Conservation (phyloP, 1,140 invertebrate genomes). For the Euschistus heros region DNA sequence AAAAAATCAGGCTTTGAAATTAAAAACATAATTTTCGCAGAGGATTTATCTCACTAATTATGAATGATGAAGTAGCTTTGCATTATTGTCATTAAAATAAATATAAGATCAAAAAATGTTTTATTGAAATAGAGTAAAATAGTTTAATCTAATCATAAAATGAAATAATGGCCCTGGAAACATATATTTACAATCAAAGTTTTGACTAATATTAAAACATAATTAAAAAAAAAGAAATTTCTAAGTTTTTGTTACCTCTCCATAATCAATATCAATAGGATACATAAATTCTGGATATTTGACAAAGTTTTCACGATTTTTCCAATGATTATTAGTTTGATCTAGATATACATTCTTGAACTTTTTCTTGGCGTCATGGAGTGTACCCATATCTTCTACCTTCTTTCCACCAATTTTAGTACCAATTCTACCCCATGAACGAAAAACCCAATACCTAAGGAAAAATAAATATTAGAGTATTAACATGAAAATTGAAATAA, state of each 20-base stretch:
- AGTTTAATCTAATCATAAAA: too few species aligned
- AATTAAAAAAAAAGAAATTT: neutral
- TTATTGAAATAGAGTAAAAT: too few species aligned
- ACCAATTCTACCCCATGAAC: conserved; percentile 91
- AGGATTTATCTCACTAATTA: too few species aligned
- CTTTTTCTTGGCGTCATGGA: conserved; percentile 47
- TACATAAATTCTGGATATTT: conserved; percentile 76
- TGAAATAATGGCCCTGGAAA: too few species aligned
- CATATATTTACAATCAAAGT: too few species aligned
- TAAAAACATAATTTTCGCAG: too few species aligned
- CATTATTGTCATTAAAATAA: too few species aligned
- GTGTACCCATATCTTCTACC: conserved; percentile 44
- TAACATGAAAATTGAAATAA: neutral
- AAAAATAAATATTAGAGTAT: conserved; percentile 24
- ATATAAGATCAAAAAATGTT: too few species aligned
- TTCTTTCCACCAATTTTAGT: conserved; percentile 81
- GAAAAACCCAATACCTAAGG: conserved; percentile 67
- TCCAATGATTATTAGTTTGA: conserved; percentile 78
- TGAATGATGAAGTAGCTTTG: too few species aligned
- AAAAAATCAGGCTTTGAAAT: too few species aligned
- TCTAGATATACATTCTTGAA: conserved; percentile 68
- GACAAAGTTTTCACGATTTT: conserved; percentile 51
- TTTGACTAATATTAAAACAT: too few species aligned
- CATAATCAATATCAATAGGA: conserved; percentile 86
- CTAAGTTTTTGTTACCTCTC: conserved; percentile 36